These are phyloP conservation scores for Geotrypetes seraphini DNA, from an alignment of 2,797 vertebrate genomes.

Conservation along the genomic window DNA sequence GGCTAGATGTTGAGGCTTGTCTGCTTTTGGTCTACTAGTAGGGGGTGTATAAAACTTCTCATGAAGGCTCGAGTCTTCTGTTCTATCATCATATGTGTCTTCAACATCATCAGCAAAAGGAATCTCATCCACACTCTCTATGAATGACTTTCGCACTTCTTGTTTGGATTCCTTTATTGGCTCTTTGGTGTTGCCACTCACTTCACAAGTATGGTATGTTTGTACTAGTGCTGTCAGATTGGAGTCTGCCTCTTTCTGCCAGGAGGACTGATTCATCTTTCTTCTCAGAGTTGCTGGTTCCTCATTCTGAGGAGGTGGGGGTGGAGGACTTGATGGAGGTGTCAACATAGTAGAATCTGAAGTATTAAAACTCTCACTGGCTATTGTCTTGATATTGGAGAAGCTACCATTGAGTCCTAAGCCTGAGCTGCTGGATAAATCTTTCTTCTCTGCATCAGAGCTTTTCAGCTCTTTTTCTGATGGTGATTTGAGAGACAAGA, in stretches of 20 bases:
- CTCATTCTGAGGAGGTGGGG: conserved; percentile 80
- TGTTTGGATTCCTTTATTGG: conserved; percentile 46
- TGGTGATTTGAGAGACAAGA: conserved; percentile 52
- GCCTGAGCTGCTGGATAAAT: conserved; percentile 83
- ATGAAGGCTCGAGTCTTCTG: conserved; percentile 62
- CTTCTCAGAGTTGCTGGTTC: conserved; percentile 76
- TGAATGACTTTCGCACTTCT: conserved; percentile 77
- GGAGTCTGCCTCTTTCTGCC: conserved; percentile 54
- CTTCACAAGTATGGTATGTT: conserved; percentile 32
- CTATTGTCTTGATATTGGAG: conserved; percentile 66
- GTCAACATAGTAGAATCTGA: conserved; percentile 91
- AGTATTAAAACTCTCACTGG: conserved; percentile 77
- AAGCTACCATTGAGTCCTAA: conserved; percentile 79
- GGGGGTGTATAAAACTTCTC: conserved; percentile 77
- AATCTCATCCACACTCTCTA: conserved; percentile 91
- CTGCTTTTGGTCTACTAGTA: conserved; percentile 54
- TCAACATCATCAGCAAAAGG: conserved; percentile 94
- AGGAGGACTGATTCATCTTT: conserved; percentile 58
- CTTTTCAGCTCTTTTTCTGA: conserved; percentile 56
- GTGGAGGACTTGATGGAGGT: conserved; percentile 89
- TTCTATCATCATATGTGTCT: conserved; percentile 78
- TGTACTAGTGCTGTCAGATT: conserved; percentile 11
- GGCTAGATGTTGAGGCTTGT: conserved; percentile 49
- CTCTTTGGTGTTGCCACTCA: conserved; percentile 30
- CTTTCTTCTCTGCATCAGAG: conserved; percentile 57